phyloP scores from a whole-genome alignment of 2,113 vertebrate species.

The Seriola quinqueradiata region DNA sequence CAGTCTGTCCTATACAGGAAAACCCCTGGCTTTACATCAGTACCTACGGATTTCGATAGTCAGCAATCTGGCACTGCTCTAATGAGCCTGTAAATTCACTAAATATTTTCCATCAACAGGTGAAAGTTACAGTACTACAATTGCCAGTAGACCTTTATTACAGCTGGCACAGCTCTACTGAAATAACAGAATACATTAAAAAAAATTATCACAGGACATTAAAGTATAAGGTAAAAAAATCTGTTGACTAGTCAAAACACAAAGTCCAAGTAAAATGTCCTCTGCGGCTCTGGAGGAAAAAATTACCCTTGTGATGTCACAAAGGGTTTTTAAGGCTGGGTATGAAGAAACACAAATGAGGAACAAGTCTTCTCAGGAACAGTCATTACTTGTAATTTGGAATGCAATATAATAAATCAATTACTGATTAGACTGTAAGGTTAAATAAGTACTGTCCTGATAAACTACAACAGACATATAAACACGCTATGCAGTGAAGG shows the following conservation, averaged over 20 bases:
- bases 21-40: not conserved
- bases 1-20: not conserved
- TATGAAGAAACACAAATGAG: not conserved
- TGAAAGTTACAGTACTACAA: not conserved
- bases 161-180: not conserved
- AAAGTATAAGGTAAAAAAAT: too few species aligned
- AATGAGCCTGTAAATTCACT: constrained; percentile 1
- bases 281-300: not conserved
- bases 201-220: not conserved
- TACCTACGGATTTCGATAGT: not conserved
- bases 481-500: constrained; percentile 76
- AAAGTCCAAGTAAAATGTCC: too few species aligned
- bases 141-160: not conserved
- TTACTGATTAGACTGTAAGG: not conserved
- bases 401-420: not conserved
- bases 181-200: not conserved
- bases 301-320: not conserved
- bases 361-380: not conserved
- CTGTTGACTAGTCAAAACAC: too few species aligned
- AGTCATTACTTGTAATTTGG: not conserved
- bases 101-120: not conserved
- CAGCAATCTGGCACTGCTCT: not conserved
- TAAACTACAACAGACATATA: not conserved
- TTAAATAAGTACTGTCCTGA: too few species aligned
- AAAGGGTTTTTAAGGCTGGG: not conserved